These are phyloP conservation scores for Mimumesa dahlbomi DNA, from an alignment of 2,888 invertebrate genomes.

Conservation along the genomic window DNA sequence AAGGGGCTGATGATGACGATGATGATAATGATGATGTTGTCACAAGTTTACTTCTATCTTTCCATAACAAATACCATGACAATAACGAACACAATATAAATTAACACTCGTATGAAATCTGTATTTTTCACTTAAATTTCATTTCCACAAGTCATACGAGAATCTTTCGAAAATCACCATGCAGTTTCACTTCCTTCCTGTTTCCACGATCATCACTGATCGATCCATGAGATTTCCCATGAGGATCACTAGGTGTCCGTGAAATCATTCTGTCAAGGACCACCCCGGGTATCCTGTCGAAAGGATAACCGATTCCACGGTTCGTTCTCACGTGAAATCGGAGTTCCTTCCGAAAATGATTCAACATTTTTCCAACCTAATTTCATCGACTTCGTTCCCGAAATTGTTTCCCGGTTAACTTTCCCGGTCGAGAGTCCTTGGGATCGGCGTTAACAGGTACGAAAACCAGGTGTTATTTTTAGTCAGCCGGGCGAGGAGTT, in stretches of 20 bases:
- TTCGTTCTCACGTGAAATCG: constrained; percentile 52
- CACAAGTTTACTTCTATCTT: too few species aligned
- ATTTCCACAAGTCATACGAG: constrained; percentile 11
- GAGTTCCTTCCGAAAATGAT: constrained; percentile 20
- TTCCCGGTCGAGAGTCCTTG: too few species aligned
- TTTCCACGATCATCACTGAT: constrained; percentile 6
- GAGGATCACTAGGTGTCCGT: constrained; percentile 50
- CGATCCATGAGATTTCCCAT: too few species aligned
- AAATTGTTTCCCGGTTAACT: too few species aligned
- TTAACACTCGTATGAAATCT: too few species aligned
- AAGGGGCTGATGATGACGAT: constrained; percentile 13
- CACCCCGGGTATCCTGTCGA: constrained; percentile 37
- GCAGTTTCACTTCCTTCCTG: constrained; percentile 60
- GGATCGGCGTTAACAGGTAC: too few species aligned
- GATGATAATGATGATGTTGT: too few species aligned
- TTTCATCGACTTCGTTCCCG: too few species aligned
- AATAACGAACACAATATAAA: too few species aligned
- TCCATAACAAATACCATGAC: too few species aligned
- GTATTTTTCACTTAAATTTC: not conserved
- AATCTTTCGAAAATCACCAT: not conserved
- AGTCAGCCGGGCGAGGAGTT: not conserved
- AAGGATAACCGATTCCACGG: constrained; percentile 65
- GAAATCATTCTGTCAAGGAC: constrained; percentile 61
- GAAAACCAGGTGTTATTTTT: constrained; percentile 11
- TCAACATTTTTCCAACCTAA: constrained; percentile 37